Base-by-base conservation (phyloP, 35 echinoderm and acorn worm genomes). In the Ptychodera flava region DNA sequence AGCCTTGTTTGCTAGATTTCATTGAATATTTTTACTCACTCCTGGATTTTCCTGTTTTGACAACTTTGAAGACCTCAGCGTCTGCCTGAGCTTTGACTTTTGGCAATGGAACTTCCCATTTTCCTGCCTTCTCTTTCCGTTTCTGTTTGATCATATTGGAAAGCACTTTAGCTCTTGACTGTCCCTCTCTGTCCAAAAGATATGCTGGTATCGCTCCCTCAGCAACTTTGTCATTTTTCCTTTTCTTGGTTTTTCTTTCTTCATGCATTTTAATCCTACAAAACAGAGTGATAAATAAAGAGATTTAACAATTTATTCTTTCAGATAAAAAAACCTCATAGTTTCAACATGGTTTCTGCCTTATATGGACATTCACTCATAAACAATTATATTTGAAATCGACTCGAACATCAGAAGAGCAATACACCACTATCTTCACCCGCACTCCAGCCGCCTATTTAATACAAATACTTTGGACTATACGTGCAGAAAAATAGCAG, bases 121-220 rank as follows among this genome's bases (percentile, higher is more conserved):
- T 99, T 34, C 96, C 96, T 37, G 96, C 96, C 82, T 99, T 99
- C 86, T 99, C 92, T 81, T 99, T 94, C 83, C 96, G 90, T 77
- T 99, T 99, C 91, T 99, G 96, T 87, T 99, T 99, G 78, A 99
- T 93, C 96, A 99, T 99, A 77, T 99, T 99, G 34, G 96, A 99
- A 15, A 99, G 87, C 28, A 99, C 96, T 82, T 99, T 99, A 86
- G 96, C 96, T 45, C 96, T 38, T 1, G 85, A 84, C 77, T 99
- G 96, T 33, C 96, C 96, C 83, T 99, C 96, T 35, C 96, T 78
- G 79, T 99, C 96, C 52, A 99, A 80, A 35, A 99, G 85, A 77
- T 99, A 99, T 1, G 96, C 96, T 16, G 96, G 96, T 30, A 99
- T 92, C 85, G 96, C 96, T 29, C 96, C 96, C 90, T 99, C 96